phyloP scores from a whole-genome alignment of 1,140 invertebrate genomes.

The Dreissena polymorpha region DNA sequence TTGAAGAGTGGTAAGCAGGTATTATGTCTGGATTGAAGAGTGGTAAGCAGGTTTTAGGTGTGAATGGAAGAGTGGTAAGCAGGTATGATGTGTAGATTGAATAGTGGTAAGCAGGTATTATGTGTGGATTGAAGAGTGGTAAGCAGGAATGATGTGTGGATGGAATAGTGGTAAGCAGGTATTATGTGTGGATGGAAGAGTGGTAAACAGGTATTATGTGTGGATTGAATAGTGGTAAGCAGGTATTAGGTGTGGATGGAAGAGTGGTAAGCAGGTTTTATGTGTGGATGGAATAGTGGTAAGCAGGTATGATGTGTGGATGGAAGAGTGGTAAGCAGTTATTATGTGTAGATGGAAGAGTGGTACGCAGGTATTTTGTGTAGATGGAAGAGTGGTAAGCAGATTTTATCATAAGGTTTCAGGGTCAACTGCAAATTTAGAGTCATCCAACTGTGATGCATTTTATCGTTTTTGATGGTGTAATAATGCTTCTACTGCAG shows the following conservation, averaged over 20 bases:
- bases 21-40: not conserved
- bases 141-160: not conserved
- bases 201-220: too few species aligned
- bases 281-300: not conserved
- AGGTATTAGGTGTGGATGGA: not conserved
- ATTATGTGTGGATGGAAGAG: not conserved
- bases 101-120: too few species aligned
- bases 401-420: constrained; percentile 11
- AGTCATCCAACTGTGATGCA: constrained; percentile 37
- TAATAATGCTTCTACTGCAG: constrained; percentile 18
- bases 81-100: not conserved
- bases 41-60: too few species aligned
- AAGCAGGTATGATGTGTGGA: not conserved
- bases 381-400: too few species aligned
- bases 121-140: not conserved
- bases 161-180: too few species aligned
- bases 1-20: too few species aligned
- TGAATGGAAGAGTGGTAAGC: not conserved
- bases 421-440: constrained; percentile 23
- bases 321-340: too few species aligned
- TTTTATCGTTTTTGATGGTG: constrained; percentile 15
- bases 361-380: too few species aligned
- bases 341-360: not conserved
- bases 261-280: too few species aligned
- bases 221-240: not conserved